phyloP scores from a whole-genome alignment of 2,113 vertebrate species.

The Sitta europaea region DNA sequence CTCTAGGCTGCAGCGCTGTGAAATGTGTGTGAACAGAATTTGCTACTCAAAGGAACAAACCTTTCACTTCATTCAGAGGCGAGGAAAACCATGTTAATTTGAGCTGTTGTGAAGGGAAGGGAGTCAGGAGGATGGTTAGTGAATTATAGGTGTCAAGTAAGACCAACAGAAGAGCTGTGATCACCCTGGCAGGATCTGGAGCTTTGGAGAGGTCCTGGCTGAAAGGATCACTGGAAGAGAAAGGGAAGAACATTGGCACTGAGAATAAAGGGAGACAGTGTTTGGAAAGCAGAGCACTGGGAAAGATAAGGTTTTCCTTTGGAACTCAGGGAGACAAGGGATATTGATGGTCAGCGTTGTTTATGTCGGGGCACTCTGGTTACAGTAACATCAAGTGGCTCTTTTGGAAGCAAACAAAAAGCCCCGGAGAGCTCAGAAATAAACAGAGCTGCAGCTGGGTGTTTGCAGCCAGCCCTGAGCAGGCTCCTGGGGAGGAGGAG shows the following conservation, averaged over 20 bases:
- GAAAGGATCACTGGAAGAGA: not conserved
- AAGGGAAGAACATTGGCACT: not conserved
- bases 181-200: not conserved
- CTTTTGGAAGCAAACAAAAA: not conserved
- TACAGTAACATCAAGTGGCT: not conserved
- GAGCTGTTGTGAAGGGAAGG: not conserved
- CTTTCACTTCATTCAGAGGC: not conserved
- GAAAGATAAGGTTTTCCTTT: conserved; percentile 2
- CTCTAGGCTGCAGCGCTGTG: not conserved
- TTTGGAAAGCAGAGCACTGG: not conserved
- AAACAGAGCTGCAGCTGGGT: not conserved
- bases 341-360: not conserved
- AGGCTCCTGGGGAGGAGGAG: not conserved
- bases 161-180: not conserved
- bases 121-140: not conserved
- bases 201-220: not conserved
- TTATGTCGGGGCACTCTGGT: not conserved
- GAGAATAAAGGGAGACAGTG: not conserved
- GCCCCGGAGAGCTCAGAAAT: not conserved
- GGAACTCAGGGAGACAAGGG: not conserved
- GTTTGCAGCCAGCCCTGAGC: not conserved
- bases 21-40: not conserved
- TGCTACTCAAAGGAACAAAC: not conserved
- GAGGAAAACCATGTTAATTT: not conserved
- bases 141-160: not conserved